Conservation (phyloP, 2,888 invertebrate genomes). For the Caenorhabditis auriculariae region DNA sequence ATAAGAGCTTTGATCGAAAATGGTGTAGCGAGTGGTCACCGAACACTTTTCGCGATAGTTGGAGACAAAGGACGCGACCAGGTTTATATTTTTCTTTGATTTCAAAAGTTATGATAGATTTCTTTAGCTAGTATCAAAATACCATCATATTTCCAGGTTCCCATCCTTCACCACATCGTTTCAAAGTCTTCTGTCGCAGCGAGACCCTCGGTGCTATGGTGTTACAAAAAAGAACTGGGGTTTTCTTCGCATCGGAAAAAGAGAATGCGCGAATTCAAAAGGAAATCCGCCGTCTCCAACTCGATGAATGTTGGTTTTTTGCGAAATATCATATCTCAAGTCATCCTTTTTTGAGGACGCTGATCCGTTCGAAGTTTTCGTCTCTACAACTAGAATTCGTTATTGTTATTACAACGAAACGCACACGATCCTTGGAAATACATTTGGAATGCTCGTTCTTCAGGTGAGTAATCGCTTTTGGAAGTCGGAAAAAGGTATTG, state of each 20-base stretch:
- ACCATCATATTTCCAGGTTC: conserved; percentile 72
- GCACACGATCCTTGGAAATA: conserved; percentile 94
- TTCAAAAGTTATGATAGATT: too few relatives aligned
- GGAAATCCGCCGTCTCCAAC: conserved; percentile 73
- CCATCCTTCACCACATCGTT: conserved; percentile 94
- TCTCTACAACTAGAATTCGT: conserved; percentile 91
- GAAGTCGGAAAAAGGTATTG: not conserved
- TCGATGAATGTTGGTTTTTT: conserved; percentile 4
- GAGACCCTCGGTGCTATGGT: conserved; percentile 93
- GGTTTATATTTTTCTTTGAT: conserved; percentile 67
- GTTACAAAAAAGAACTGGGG: conserved; percentile 92
- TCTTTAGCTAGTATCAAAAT: conserved; percentile 42
- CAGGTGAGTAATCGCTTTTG: conserved; percentile 71
- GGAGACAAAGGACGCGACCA: conserved; percentile 95
- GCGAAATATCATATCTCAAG: conserved; percentile 70
- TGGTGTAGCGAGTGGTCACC: conserved; percentile 85
- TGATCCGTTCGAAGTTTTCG: conserved; percentile 91
- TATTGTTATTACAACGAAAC: conserved; percentile 97
- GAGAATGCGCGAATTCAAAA: conserved; percentile 79
- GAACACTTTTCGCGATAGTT: conserved; percentile 89
- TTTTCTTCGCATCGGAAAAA: conserved; percentile 91
- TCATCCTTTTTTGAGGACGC: conserved; percentile 81
- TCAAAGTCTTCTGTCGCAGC: conserved; percentile 90
- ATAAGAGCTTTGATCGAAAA: conserved; percentile 93
- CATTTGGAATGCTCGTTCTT: conserved; percentile 90